Base-by-base conservation (phyloP, 92 coral and sea anemone species). In the Zoanthus gigantus region DNA sequence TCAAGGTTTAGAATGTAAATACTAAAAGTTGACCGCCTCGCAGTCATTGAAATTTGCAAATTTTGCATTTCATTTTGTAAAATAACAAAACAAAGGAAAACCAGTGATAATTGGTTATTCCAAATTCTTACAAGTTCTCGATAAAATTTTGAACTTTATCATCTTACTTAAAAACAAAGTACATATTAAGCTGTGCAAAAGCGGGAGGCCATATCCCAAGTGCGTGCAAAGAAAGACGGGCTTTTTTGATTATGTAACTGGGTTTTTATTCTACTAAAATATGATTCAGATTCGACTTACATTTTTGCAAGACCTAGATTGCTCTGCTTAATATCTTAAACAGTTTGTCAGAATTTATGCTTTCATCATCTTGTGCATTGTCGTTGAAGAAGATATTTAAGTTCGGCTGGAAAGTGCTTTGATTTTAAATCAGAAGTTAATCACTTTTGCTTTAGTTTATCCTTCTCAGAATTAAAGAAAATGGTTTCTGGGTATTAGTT, bases 41-140 rank as follows among this genome's bases (percentile, higher is more conserved):
- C 54, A 34, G 46, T 54, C 65, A 53, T 18, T 45, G n/a, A 29
- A 44, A 46, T 28, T 71, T 74, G 72, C 61, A 45, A 45, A 58
- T 66, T 81, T 80, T 81, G 61, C 85, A 81, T 66, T 76, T 30
- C 73, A 18, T 81, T 81, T 81, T 81, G 85, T 81, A 81, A 81
- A 48, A 45, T 34, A 23, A 65, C 32, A 61, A 61, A 61, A 54
- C 57, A 79, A 79, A 63, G 14, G 6, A 78, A 7, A 63, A 46
- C 46, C 7, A 44, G 46, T 47, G 12, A 29, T 2, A 23, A 18
- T 10, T 69, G 32, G 9, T 69, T 9, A 30, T 31, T 44, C 45
- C 29, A 69, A 30, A 11, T 69, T 32, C 15, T 30, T 16, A 16
- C 61, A 47, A 53, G 30, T 63, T 80, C 12, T 67, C 28, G 72